These are phyloP conservation scores for Daboia siamensis DNA, from an alignment of 2,113 vertebrate genomes.

Conservation along the genomic window DNA sequence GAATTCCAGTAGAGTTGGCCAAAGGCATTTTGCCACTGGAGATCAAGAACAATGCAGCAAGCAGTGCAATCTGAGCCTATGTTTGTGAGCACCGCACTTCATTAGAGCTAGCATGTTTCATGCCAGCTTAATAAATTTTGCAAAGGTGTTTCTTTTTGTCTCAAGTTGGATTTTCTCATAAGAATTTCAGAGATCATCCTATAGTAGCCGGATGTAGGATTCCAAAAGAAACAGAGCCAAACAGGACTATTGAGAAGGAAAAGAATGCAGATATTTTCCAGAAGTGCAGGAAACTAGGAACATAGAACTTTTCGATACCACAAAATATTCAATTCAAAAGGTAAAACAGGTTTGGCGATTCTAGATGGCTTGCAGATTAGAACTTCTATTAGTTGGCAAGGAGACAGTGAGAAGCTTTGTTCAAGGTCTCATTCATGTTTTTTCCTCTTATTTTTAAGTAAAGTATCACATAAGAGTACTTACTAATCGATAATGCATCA, in stretches of 20 bases:
- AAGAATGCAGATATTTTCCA: not conserved
- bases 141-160: not conserved
- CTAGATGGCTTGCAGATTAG: not conserved
- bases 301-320: not conserved
- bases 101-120: not conserved
- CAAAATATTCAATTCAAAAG: not conserved
- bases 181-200: not conserved
- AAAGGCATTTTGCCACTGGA: not conserved
- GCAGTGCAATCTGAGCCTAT: not conserved
- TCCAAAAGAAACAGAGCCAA: not conserved
- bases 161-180: not conserved
- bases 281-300: not conserved
- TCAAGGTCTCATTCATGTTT: not conserved
- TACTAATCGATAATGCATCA: not conserved
- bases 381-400: not conserved
- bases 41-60: not conserved
- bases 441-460: not conserved
- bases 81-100: not conserved
- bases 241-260: not conserved
- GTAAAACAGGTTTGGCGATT: not conserved
- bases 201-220: too few species aligned
- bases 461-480: not conserved
- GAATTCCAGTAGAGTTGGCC: not conserved
- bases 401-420: not conserved
- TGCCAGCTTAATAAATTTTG: not conserved